Evolutionary conservation across 2,113 vertebrate genomes (phyloP).

Genomic region (Chroicocephalus ridibundus): DNA sequence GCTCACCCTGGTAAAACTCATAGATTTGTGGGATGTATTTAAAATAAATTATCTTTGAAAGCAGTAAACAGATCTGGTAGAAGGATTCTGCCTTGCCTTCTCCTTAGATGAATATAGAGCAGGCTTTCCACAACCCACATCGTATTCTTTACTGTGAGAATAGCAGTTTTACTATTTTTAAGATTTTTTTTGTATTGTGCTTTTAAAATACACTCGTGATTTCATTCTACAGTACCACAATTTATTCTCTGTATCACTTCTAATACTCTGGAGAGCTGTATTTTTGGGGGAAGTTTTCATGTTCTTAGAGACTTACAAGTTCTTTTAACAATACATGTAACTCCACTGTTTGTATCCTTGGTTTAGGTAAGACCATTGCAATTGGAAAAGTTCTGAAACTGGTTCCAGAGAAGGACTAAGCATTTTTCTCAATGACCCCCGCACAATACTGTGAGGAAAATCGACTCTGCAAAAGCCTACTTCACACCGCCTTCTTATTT

Average conservation of each 20-base stretch:
- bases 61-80: neutral
- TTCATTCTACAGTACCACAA: neutral
- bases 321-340: neutral
- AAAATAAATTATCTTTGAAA: neutral
- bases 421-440: constrained; percentile 76
- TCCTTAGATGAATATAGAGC: neutral
- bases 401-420: constrained; percentile 99
- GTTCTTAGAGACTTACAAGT: neutral
- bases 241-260: neutral
- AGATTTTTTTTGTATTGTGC: neutral
- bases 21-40: neutral
- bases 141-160: neutral
- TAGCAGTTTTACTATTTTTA: neutral
- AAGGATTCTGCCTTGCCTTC: neutral
- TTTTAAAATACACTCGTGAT: neutral
- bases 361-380: constrained; percentile 97
- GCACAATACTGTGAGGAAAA: constrained; percentile 86
- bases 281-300: neutral
- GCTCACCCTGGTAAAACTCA: neutral
- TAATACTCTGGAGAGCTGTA: neutral
- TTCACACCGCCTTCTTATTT: constrained; percentile 87
- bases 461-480: constrained; percentile 86
- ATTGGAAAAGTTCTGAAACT: constrained; percentile 99
- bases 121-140: neutral
- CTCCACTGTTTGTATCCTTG: constrained; percentile 7